Conservation (phyloP, 2,113 vertebrate species). For the Emydocephalus ijimae region DNA sequence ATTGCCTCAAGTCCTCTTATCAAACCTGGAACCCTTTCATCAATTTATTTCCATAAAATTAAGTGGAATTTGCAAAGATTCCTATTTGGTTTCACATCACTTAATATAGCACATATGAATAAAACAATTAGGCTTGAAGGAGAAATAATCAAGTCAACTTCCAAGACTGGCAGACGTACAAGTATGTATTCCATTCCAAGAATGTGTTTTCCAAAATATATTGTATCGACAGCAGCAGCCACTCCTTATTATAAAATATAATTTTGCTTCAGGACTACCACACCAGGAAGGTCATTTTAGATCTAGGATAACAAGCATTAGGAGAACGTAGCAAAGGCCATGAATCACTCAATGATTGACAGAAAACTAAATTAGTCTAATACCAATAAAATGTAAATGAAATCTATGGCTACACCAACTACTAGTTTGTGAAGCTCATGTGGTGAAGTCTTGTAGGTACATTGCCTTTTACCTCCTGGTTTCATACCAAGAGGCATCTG, state of each 20-base stretch:
- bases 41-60: slow-evolving; percentile 59
- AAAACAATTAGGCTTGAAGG: slow-evolving; percentile 41
- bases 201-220: neutral
- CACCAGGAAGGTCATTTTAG: slow-evolving; percentile 16
- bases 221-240: neutral
- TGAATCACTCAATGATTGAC: slow-evolving; percentile 15
- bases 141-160: slow-evolving; percentile 39
- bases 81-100: slow-evolving; percentile 52
- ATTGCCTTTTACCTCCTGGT: neutral
- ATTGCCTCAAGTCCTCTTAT: slow-evolving; percentile 50
- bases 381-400: slow-evolving; percentile 53
- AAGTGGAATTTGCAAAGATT: slow-evolving; percentile 44
- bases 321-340: neutral
- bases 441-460: neutral
- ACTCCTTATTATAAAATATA: slow-evolving; percentile 45
- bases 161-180: slow-evolving; percentile 40
- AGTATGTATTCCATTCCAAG: slow-evolving; percentile 39
- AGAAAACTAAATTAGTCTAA: slow-evolving; percentile 18
- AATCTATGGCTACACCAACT: neutral
- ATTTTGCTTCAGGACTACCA: slow-evolving; percentile 34
- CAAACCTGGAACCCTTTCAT: slow-evolving; percentile 42
- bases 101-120: slow-evolving; percentile 36
- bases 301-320: slow-evolving; percentile 29
- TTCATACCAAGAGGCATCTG: slow-evolving; percentile 4
- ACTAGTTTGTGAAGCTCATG: neutral